Conservation (phyloP, 2,888 invertebrate genomes). For the Terebella lapidaria region DNA sequence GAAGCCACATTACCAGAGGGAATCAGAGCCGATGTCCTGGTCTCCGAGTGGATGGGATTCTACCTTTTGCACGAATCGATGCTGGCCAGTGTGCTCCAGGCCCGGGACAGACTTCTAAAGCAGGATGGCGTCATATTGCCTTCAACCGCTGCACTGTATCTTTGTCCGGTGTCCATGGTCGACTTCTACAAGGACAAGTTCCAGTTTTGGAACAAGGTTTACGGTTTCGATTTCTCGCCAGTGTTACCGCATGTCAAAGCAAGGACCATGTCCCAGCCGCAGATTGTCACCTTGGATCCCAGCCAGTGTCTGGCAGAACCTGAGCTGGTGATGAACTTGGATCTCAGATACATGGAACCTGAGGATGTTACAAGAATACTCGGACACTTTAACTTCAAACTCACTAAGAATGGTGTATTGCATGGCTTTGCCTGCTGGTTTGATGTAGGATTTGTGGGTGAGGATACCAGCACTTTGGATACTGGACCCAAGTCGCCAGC, state of each 20-base stretch:
- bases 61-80: slow-evolving; percentile 52
- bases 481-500: slow-evolving; percentile 71
- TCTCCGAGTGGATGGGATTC: slow-evolving; percentile 54
- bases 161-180: slow-evolving; percentile 44
- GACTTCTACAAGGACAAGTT: slow-evolving; percentile 36
- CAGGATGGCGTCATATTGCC: slow-evolving; percentile 44
- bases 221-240: slow-evolving; percentile 48
- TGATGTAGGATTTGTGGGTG: slow-evolving; percentile 39
- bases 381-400: slow-evolving; percentile 30
- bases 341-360: slow-evolving; percentile 35
- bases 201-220: slow-evolving; percentile 45
- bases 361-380: slow-evolving; percentile 27
- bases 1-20: slow-evolving; percentile 37
- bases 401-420: slow-evolving; percentile 31
- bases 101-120: slow-evolving; percentile 44
- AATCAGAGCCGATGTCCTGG: slow-evolving; percentile 42
- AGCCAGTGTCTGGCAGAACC: slow-evolving; percentile 34
- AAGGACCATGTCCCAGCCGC: slow-evolving; percentile 11
- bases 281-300: slow-evolving; percentile 30
- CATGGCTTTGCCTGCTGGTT: slow-evolving; percentile 52
- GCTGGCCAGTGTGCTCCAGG: slow-evolving; percentile 46
- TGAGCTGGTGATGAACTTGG: slow-evolving; percentile 32
- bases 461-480: slow-evolving; percentile 61
- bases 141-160: slow-evolving; percentile 36
- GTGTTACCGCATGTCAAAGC: slow-evolving; percentile 5